phyloP scores from a whole-genome alignment of 37 sponge, comb jelly and placozoan genomes.

The Bolinopsis microptera region DNA sequence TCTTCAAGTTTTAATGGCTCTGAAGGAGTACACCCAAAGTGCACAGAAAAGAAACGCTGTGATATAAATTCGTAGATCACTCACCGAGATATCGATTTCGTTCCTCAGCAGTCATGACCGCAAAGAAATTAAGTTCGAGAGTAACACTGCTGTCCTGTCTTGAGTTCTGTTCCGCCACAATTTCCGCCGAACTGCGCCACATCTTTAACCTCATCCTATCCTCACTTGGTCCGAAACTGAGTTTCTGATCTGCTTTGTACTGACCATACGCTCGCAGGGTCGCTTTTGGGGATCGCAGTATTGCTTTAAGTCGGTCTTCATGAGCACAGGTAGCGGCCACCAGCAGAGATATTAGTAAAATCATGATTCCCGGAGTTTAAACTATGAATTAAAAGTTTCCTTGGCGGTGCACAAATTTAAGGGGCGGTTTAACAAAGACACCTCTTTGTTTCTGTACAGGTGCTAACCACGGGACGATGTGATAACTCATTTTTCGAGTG shows the following conservation, averaged over 20 bases:
- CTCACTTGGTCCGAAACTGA: not conserved
- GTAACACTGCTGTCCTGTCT: not conserved
- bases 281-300: not conserved
- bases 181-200: not conserved
- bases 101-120: not conserved
- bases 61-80: not conserved
- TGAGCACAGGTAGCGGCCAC: not conserved
- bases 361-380: not conserved
- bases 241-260: not conserved
- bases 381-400: not conserved
- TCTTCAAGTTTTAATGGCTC: no score
- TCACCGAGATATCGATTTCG: not conserved
- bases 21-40: no score
- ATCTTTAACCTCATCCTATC: not conserved
- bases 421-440: no score
- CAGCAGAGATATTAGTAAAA: not conserved
- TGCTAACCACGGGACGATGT: no score
- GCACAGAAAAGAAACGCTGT: no score
- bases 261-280: not conserved
- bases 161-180: not conserved
- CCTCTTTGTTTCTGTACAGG: no score
- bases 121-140: not conserved
- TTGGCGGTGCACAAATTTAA: no score
- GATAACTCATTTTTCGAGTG: no score
- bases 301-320: not conserved